Percentiles rank a stretch among this genome's conserved stretches.
These are phyloP conservation scores for Papilio polytes DNA, from an alignment of 1,140 invertebrate species.

Conservation along the genomic window DNA sequence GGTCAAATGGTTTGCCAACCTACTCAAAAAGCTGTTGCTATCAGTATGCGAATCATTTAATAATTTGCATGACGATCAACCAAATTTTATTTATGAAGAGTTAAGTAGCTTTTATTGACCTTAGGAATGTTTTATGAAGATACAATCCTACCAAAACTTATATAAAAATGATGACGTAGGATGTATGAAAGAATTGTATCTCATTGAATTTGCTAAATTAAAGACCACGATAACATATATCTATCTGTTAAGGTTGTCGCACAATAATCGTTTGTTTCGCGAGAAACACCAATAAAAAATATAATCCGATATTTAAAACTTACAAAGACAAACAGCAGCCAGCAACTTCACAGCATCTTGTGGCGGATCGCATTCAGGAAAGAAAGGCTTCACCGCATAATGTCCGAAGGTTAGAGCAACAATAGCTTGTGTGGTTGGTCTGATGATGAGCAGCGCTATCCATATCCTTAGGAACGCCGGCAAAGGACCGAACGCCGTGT, in stretches of 20 bases:
- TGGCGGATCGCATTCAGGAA: conserved; percentile 88
- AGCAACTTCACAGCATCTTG: conserved; percentile 87
- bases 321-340: conserved; percentile 90
- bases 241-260: too few relatives aligned
- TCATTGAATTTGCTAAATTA: too few relatives aligned
- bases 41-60: not conserved
- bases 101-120: not conserved
- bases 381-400: conserved; percentile 93
- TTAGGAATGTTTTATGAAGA: too few relatives aligned
- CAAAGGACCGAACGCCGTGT: conserved; percentile 94
- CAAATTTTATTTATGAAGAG: not conserved
- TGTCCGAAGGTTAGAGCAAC: conserved; percentile 93
- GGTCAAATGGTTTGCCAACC: conserved; percentile 30
- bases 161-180: too few relatives aligned
- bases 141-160: too few relatives aligned
- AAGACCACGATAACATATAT: too few relatives aligned
- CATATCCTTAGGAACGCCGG: conserved; percentile 94
- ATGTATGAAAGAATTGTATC: too few relatives aligned
- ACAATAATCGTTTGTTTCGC: too few relatives aligned
- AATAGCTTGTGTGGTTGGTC: conserved; percentile 93
- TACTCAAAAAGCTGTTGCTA: conserved; percentile 1
- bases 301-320: too few relatives aligned
- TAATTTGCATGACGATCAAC: not conserved
- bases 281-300: too few relatives aligned
- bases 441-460: conserved; percentile 93